These are phyloP conservation scores for Tetragnatha montana DNA, from an alignment of 2,888 invertebrate species.

Conservation along the genomic window DNA sequence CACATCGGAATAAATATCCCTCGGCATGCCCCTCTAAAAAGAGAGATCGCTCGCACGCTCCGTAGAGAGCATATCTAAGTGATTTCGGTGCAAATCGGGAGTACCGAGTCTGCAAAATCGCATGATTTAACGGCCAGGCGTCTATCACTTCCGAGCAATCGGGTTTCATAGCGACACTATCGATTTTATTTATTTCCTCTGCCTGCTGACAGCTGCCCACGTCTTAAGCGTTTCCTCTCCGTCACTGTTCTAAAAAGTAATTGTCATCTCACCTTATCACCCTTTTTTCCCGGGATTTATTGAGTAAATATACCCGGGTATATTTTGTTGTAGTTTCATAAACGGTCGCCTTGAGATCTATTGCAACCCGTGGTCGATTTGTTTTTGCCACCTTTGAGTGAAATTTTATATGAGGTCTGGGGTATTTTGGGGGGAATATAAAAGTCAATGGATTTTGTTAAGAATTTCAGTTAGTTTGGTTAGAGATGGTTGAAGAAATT, in stretches of 20 bases:
- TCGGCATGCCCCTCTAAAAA: not conserved
- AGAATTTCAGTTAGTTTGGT: too few species aligned
- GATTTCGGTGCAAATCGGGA: conserved; percentile 18
- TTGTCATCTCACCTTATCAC: conserved; percentile 21
- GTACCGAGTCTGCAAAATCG: conserved; percentile 1
- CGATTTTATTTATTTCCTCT: conserved; percentile 17
- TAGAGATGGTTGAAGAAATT: too few species aligned
- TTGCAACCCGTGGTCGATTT: not conserved
- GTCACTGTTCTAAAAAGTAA: conserved; percentile 38
- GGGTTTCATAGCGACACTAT: not conserved
- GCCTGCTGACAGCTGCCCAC: conserved; percentile 9
- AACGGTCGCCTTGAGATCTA: not conserved
- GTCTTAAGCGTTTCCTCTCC: conserved; percentile 1
- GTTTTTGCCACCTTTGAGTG: not conserved
- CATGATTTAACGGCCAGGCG: conserved; percentile 13
- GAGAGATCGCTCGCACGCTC: not conserved
- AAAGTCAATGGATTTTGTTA: too few species aligned
- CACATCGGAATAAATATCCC: conserved; percentile 3
- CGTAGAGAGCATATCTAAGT: not conserved
- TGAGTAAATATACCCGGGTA: not conserved
- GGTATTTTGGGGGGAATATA: too few species aligned
- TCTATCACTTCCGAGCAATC: conserved; percentile 45
- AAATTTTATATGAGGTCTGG: too few species aligned
- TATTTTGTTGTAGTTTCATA: not conserved
- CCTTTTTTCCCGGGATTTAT: conserved; percentile 4